These are phyloP conservation scores for Torymus tubicola DNA, from an alignment of 2,888 invertebrate species.

Conservation along the genomic window DNA sequence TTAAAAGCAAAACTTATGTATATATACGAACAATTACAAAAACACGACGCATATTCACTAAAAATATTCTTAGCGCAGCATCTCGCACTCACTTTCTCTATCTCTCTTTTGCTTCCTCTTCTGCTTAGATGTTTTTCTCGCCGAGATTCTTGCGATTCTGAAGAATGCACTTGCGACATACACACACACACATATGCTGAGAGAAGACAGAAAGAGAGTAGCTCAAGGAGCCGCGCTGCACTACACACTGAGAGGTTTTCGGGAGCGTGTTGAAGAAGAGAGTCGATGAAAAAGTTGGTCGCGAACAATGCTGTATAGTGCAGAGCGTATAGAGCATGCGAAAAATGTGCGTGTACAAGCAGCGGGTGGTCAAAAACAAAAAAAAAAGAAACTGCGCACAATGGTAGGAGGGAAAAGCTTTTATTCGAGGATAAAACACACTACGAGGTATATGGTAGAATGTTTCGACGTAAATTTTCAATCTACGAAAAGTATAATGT, in stretches of 20 bases:
- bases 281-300: constrained; percentile 36
- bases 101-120: not conserved
- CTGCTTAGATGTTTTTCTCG: constrained; percentile 20
- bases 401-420: too few species aligned
- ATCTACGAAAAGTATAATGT: too few species aligned
- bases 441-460: too few species aligned
- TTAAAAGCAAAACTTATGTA: too few species aligned
- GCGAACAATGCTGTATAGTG: constrained; percentile 38
- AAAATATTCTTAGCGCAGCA: too few species aligned
- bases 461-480: too few species aligned
- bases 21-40: too few species aligned
- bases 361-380: constrained; percentile 20
- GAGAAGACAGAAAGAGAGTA: too few species aligned
- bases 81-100: not conserved
- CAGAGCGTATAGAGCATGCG: not conserved
- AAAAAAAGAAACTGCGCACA: too few species aligned
- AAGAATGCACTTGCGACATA: constrained; percentile 42
- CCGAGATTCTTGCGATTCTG: constrained; percentile 37
- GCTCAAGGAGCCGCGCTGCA: constrained; percentile 27
- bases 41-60: too few species aligned
- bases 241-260: constrained; percentile 28
- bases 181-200: too few species aligned
- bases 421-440: too few species aligned
- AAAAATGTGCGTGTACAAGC: constrained; percentile 24
- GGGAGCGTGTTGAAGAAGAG: not conserved